Conservation (phyloP, 2,113 vertebrate species). For the Antechinus stuartii region DNA sequence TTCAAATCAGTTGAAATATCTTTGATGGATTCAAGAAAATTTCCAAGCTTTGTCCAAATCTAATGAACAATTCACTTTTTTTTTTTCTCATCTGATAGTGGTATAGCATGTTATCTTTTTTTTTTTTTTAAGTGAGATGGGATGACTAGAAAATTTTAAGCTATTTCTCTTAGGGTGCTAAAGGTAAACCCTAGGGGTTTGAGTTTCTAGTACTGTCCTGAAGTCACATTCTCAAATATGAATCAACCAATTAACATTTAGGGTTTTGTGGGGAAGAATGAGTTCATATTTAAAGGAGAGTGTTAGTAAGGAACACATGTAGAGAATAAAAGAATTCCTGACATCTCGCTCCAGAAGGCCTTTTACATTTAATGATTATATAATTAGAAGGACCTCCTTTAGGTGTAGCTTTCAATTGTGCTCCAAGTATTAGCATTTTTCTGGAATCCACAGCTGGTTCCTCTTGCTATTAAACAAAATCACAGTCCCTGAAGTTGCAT, state of each 20-base stretch:
- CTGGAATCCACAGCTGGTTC: background rate
- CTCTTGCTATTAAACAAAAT: background rate
- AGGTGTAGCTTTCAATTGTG: background rate
- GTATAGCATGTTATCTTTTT: background rate
- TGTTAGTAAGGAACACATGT: background rate
- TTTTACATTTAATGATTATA: background rate
- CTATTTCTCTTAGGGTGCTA: background rate
- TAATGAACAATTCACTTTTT: background rate
- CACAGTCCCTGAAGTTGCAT: background rate
- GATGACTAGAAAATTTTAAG: background rate
- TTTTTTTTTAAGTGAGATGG: background rate
- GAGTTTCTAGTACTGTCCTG: background rate
- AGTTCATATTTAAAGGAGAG: background rate
- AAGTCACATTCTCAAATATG: background rate
- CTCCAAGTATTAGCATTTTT: background rate
- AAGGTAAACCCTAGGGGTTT: background rate
- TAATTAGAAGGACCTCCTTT: background rate
- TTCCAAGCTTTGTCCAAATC: background rate
- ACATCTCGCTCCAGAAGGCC: background rate
- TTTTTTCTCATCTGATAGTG: background rate
- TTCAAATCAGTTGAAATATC: background rate
- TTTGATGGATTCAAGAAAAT: background rate
- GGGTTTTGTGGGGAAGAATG: background rate
- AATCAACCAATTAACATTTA: background rate
- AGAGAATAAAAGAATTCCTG: background rate